Evolutionary conservation across 2,888 invertebrate species (phyloP).

Genomic region (Lamproptera curius): DNA sequence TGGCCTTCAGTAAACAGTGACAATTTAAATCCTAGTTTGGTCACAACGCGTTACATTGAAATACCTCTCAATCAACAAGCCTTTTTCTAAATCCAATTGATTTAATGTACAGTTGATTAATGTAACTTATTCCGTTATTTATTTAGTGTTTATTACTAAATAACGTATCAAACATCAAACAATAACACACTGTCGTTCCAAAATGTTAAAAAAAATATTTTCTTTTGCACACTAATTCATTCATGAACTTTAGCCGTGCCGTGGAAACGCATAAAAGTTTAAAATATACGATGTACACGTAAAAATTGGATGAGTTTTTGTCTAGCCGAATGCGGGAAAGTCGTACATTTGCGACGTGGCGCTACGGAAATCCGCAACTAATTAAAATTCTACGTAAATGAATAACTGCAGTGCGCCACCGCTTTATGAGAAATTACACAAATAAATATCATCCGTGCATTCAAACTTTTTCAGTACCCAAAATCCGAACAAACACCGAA

Average conservation of each 20-base stretch:
- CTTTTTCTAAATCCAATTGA: too few species aligned
- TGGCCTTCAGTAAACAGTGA: too few species aligned
- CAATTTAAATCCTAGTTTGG: too few species aligned
- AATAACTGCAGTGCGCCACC: conserved; percentile 59
- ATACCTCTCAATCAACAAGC: too few species aligned
- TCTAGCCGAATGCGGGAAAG: conserved; percentile 40
- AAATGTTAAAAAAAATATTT: background rate
- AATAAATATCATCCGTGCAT: conserved; percentile 30
- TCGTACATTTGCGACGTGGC: conserved; percentile 36
- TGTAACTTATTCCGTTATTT: too few species aligned
- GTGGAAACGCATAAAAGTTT: conserved; percentile 7
- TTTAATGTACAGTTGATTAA: too few species aligned
- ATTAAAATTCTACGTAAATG: conserved; percentile 69
- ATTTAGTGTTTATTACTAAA: too few species aligned
- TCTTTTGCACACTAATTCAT: background rate
- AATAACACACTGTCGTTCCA: background rate
- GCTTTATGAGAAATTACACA: conserved; percentile 35
- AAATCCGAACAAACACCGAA: conserved; percentile 9
- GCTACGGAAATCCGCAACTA: conserved; percentile 63
- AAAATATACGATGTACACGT: conserved; percentile 7
- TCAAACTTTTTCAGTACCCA: conserved; percentile 11
- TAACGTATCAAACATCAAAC: too few species aligned
- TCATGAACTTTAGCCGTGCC: background rate
- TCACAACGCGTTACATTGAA: too few species aligned
- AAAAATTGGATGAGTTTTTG: conserved; percentile 23